Conservation (phyloP, 2,113 vertebrate species). For the Barbus barbus region DNA sequence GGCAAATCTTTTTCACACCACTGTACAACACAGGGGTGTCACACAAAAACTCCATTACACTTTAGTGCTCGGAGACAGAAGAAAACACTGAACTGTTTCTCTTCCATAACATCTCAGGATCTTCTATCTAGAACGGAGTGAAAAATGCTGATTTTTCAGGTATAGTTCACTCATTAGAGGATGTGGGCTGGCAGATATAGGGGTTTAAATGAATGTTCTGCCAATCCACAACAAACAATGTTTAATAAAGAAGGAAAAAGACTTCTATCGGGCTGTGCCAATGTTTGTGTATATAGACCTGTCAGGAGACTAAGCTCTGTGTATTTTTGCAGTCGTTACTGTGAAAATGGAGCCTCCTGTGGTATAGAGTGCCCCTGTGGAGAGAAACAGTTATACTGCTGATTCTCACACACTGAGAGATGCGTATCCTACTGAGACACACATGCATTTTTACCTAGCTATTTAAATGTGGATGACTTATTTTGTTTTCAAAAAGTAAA, state of each 20-base stretch:
- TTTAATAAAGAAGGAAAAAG: neutral
- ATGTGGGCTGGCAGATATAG: neutral
- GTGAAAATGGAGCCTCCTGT: constrained; percentile 41
- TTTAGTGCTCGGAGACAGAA: neutral
- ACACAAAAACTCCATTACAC: neutral
- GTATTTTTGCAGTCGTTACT: constrained; percentile 38
- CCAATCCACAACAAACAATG: neutral
- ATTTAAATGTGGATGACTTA: neutral
- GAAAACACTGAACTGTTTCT: neutral
- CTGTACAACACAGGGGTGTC: neutral
- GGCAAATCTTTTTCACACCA: too few species aligned
- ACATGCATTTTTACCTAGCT: neutral
- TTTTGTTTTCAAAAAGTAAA: neutral
- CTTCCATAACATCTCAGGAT: neutral
- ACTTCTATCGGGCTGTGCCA: neutral
- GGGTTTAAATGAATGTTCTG: neutral
- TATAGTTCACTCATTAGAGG: neutral
- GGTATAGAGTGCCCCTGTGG: constrained; percentile 41
- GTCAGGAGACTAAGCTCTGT: constrained; percentile 5
- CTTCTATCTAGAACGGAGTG: neutral
- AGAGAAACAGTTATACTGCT: constrained; percentile 40
- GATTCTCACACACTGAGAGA: constrained; percentile 36
- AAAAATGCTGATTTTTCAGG: constrained; percentile 15
- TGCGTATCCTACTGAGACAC: constrained; percentile 37
- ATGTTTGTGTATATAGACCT: constrained; percentile 27